Conservation (phyloP, 2,888 invertebrate genomes). For the Mesorhabditis belari region DNA sequence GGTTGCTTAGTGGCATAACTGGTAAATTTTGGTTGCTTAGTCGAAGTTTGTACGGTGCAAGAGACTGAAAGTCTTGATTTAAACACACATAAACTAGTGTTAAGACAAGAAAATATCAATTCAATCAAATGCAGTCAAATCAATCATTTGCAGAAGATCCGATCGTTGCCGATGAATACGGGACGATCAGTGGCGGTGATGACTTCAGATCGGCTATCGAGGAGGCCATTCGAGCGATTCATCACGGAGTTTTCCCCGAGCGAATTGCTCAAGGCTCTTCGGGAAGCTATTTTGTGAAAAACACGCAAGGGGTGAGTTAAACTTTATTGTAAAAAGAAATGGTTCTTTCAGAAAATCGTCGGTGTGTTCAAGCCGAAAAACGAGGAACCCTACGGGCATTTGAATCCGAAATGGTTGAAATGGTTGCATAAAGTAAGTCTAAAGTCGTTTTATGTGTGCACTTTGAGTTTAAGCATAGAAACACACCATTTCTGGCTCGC, state of each 20-base stretch:
- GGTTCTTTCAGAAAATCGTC: conserved; percentile 72
- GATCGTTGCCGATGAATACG: conserved; percentile 28
- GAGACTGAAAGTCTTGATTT: too few species aligned
- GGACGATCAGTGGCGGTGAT: conserved; percentile 31
- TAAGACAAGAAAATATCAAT: too few species aligned
- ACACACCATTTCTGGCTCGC: too few species aligned
- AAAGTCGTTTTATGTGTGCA: conserved; percentile 4
- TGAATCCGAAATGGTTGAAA: conserved; percentile 99
- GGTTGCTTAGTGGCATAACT: too few species aligned
- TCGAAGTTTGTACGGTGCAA: too few species aligned
- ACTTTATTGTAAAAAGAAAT: conserved; percentile 2
- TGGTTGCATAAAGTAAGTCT: conserved; percentile 73
- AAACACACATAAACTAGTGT: too few species aligned
- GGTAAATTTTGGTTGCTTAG: too few species aligned
- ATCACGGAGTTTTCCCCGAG: conserved; percentile 87
- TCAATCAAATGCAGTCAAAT: not conserved
- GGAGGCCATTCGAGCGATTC: conserved; percentile 66
- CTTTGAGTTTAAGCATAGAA: not conserved
- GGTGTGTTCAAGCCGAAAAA: conserved; percentile 99
- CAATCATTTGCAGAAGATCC: not conserved
- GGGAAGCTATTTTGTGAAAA: conserved; percentile 97
- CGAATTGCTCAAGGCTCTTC: conserved; percentile 98
- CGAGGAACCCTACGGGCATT: conserved; percentile 94
- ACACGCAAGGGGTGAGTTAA: conserved; percentile 64
- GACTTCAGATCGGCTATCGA: conserved; percentile 34